A percentile compares a stretch with the other conserved stretches of the same genome.
These are phyloP conservation scores for Cherax destructor DNA, from an alignment of 1,140 invertebrate species.

Conservation along the genomic window DNA sequence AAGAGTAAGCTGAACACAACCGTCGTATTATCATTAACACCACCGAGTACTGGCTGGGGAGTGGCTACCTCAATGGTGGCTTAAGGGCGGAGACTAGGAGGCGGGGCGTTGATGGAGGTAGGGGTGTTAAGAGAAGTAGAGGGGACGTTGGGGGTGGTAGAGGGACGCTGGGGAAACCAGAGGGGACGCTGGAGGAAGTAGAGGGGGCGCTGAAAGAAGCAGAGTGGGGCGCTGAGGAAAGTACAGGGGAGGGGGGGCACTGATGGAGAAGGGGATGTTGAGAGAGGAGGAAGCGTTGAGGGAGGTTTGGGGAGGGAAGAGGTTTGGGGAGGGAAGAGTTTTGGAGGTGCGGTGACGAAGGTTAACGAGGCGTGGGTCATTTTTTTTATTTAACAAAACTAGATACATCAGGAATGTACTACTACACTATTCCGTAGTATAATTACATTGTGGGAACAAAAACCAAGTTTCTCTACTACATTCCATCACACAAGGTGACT, in stretches of 20 bases:
- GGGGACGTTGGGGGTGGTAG: too few relatives aligned
- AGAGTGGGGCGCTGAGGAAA: not conserved
- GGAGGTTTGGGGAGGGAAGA: not conserved
- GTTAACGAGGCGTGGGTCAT: too few relatives aligned
- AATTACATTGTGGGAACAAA: too few relatives aligned
- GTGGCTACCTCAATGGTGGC: not conserved
- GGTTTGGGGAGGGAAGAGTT: not conserved
- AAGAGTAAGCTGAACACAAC: not conserved
- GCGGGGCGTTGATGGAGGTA: not conserved
- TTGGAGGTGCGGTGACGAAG: too few relatives aligned
- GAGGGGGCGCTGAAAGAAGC: not conserved
- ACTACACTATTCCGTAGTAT: too few relatives aligned
- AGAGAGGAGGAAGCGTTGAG: not conserved
- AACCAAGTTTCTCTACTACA: too few relatives aligned
- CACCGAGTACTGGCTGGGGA: not conserved
- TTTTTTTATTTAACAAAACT: too few relatives aligned
- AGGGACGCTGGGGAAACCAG: not conserved
- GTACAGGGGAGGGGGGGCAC: too few relatives aligned
- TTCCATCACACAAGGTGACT: too few relatives aligned
- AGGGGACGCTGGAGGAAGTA: not conserved
- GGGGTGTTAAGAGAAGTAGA: not conserved
- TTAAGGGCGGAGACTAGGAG: not conserved
- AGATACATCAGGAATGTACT: too few relatives aligned
- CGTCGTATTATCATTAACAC: slow-evolving; percentile 2
- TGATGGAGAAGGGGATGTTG: not conserved